Percentiles rank a stretch among this genome's conserved stretches.
Conservation (phyloP, 2,113 vertebrate genomes). For the Trachemys scripta region DNA sequence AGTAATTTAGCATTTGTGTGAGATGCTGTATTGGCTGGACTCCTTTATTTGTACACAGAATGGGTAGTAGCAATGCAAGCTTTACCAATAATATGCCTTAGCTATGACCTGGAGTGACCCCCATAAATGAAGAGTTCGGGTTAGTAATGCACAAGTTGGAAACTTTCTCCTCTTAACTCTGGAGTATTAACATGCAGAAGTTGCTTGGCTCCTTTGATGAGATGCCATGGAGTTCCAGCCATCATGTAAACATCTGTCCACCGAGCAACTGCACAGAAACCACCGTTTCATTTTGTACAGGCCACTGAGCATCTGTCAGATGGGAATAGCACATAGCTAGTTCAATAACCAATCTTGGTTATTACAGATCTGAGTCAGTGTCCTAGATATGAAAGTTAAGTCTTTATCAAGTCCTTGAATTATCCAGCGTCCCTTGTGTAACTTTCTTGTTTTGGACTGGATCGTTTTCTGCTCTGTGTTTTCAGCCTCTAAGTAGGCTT, state of each 20-base stretch:
- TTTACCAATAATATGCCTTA: constrained; percentile 7
- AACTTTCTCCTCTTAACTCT: not conserved
- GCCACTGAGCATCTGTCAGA: constrained; percentile 22
- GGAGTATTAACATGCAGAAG: constrained; percentile 40
- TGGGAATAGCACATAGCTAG: not conserved
- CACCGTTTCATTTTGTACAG: constrained; percentile 23
- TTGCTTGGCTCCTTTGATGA: constrained; percentile 9
- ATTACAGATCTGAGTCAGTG: not conserved
- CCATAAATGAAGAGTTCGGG: not conserved
- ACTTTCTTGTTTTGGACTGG: not conserved
- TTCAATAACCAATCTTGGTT: not conserved
- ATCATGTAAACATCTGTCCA: constrained; percentile 24
- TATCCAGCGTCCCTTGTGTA: not conserved
- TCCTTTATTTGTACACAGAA: constrained; percentile 32
- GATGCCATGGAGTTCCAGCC: constrained; percentile 12
- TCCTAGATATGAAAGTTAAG: not conserved
- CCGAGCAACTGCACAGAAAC: constrained; percentile 35
- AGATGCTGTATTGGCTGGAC: constrained; percentile 36
- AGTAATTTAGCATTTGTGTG: not conserved
- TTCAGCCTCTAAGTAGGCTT: not conserved
- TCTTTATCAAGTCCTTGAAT: not conserved
- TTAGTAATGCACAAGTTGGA: not conserved
- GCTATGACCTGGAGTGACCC: constrained; percentile 13
- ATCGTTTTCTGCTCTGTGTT: constrained; percentile 12
- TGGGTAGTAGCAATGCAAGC: constrained; percentile 17